Evolutionary conservation across 2,797 vertebrate species (phyloP).

Genomic region (Enteromius viviparus): DNA sequence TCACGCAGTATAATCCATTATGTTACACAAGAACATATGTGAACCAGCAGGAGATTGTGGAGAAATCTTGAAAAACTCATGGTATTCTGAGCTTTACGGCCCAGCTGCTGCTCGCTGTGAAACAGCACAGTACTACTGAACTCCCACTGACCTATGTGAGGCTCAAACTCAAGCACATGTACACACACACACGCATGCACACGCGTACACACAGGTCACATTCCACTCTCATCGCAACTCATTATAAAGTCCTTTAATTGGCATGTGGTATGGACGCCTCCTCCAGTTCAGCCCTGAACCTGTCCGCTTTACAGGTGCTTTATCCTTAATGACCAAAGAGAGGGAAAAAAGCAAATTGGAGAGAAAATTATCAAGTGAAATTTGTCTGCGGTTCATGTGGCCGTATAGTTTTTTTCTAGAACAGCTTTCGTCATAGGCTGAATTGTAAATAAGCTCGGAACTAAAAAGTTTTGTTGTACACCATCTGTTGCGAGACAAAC

Average conservation of each 20-base stretch:
- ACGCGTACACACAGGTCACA: constrained; percentile 37
- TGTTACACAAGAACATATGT: constrained; percentile 2
- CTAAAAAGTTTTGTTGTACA: not conserved
- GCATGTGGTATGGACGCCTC: constrained; percentile 39
- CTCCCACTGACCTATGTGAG: constrained; percentile 40
- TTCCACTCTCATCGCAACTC: constrained; percentile 47
- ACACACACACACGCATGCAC: not conserved
- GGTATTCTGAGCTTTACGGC: constrained; percentile 27
- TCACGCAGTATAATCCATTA: constrained; percentile 16
- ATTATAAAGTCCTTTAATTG: constrained; percentile 48
- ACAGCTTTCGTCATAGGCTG: not conserved
- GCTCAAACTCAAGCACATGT: constrained; percentile 29
- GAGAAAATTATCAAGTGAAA: not conserved
- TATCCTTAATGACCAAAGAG: not conserved
- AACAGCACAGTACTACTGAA: constrained; percentile 39
- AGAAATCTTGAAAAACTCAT: constrained; percentile 36
- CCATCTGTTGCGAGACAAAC: not conserved
- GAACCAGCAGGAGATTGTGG: constrained; percentile 20
- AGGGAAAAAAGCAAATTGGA: not conserved
- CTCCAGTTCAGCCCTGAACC: constrained; percentile 12
- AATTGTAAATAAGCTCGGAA: constrained; percentile 4
- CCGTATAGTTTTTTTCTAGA: constrained; percentile 1
- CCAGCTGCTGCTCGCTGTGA: constrained; percentile 39
- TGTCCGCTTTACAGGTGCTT: not conserved
- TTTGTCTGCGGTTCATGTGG: not conserved